A percentile compares a stretch with the other conserved stretches of the same genome.
Conservation (phyloP, 2,888 invertebrate species). For the Ametastegia equiseti region DNA sequence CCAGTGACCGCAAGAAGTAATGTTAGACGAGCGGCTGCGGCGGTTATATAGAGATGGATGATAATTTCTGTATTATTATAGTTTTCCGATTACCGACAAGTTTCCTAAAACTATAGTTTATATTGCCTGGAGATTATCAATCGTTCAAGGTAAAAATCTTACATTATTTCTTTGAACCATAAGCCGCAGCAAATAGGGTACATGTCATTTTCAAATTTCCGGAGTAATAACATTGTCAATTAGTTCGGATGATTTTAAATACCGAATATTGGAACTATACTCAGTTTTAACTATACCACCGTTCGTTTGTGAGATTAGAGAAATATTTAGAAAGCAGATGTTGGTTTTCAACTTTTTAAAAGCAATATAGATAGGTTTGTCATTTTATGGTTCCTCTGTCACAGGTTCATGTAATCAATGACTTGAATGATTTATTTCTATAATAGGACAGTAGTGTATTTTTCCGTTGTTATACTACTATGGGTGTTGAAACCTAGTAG, state of each 20-base stretch:
- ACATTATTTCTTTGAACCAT: too few relatives aligned
- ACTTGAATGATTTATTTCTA: neutral
- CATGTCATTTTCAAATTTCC: neutral
- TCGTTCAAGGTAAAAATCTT: too few relatives aligned
- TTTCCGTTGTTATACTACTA: neutral
- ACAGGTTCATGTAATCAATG: neutral
- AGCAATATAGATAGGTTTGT: neutral
- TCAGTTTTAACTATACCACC: neutral
- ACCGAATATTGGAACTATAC: neutral
- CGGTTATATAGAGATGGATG: neutral
- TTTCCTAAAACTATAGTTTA: neutral
- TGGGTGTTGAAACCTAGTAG: neutral
- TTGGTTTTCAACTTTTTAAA: neutral
- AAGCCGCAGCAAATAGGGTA: neutral
- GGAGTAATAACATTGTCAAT: neutral
- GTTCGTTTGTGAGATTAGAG: neutral
- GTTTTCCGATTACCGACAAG: neutral
- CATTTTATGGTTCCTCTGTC: neutral
- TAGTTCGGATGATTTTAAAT: neutral
- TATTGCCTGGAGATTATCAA: neutral
- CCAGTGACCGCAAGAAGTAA: neutral
- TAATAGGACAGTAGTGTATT: neutral
- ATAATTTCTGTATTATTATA: neutral
- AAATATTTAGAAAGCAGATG: neutral
- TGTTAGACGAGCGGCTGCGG: neutral